Conservation (phyloP, 2,113 vertebrate species). For the Lepus americanus region DNA sequence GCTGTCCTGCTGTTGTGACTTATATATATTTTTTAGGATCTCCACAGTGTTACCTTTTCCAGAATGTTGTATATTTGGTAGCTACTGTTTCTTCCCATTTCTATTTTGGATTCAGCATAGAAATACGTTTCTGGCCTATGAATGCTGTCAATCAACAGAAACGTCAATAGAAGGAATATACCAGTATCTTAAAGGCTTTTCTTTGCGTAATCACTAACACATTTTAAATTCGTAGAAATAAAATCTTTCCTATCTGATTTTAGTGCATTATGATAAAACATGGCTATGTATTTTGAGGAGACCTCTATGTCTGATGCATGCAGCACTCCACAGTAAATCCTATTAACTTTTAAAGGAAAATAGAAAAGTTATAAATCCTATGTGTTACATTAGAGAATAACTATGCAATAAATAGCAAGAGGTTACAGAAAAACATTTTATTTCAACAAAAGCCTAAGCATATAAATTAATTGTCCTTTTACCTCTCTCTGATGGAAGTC, state of each 20-base stretch:
- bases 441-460: neutral
- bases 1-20: too few relatives aligned
- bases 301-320: neutral
- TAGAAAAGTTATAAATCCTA: neutral
- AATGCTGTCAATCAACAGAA: neutral
- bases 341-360: conserved; percentile 34
- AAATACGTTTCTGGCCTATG: neutral
- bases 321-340: neutral
- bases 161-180: neutral
- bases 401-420: neutral
- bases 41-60: neutral
- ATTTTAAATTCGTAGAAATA: neutral
- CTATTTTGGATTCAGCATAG: neutral
- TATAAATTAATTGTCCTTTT: neutral
- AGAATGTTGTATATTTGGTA: neutral
- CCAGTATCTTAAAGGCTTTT: neutral
- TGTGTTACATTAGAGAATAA: neutral
- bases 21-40: neutral
- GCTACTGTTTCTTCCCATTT: neutral
- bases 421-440: neutral
- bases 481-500: neutral
- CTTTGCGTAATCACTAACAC: neutral
- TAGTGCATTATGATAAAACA: neutral
- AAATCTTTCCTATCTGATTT: neutral
- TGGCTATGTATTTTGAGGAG: neutral